Percentiles rank a stretch among this genome's conserved stretches.
These are phyloP conservation scores for Zaprionus bogoriensis DNA, from an alignment of 2,888 invertebrate genomes.

Conservation along the genomic window DNA sequence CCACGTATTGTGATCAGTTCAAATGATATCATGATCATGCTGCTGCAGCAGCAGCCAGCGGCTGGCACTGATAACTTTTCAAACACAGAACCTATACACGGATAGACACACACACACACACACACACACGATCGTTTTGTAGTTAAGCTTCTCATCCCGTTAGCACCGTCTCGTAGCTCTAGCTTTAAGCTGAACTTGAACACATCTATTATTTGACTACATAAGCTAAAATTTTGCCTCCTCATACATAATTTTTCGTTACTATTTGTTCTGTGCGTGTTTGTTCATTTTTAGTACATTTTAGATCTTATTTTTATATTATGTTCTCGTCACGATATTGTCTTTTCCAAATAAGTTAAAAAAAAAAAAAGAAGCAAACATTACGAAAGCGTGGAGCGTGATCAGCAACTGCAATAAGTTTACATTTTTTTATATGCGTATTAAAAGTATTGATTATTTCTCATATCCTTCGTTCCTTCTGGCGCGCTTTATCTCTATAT, in stretches of 20 bases:
- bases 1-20: constrained; percentile 81
- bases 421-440: constrained; percentile 5
- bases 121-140: constrained; percentile 28
- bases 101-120: constrained; percentile 22
- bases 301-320: constrained; percentile 35
- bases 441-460: constrained; percentile 32
- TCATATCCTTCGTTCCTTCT: constrained; percentile 31
- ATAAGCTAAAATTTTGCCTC: constrained; percentile 25
- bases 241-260: constrained; percentile 37
- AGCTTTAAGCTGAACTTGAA: constrained; percentile 35
- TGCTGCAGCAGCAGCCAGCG: constrained; percentile 24
- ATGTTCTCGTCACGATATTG: constrained; percentile 56
- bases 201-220: constrained; percentile 6
- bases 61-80: constrained; percentile 51
- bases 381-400: constrained; percentile 26
- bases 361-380: constrained; percentile 13
- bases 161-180: constrained; percentile 40
- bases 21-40: constrained; percentile 68
- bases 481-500: constrained; percentile 21
- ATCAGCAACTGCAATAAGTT: constrained; percentile 52
- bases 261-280: constrained; percentile 54
- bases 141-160: constrained; percentile 36
- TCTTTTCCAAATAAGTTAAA: constrained; percentile 25
- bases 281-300: constrained; percentile 35
- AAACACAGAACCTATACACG: constrained; percentile 5